Conservation (phyloP, 2,888 invertebrate species). For the Cerastis leucographa region DNA sequence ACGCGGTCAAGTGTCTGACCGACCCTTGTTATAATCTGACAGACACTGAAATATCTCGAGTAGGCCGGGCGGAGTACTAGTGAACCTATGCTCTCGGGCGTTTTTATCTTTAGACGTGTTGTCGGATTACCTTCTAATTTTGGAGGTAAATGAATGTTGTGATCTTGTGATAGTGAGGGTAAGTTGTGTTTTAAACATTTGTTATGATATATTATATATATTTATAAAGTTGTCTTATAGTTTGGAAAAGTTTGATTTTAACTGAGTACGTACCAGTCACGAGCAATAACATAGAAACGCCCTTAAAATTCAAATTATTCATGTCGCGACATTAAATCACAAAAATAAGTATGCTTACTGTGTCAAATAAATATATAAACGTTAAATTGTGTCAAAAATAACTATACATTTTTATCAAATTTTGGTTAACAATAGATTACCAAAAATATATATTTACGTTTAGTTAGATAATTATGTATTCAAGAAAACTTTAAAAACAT, state of each 20-base stretch:
- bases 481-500: no score
- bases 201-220: not conserved
- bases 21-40: constrained; percentile 74
- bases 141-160: constrained; percentile 1
- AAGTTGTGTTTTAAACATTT: not conserved
- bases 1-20: constrained; percentile 73
- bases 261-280: no score
- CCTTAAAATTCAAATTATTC: no score
- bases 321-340: no score
- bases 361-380: no score
- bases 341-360: no score
- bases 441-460: no score
- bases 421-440: no score
- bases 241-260: not conserved
- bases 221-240: not conserved
- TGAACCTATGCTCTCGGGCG: constrained; percentile 36
- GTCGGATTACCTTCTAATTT: constrained; percentile 37
- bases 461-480: no score
- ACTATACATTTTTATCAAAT: no score
- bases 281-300: no score
- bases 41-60: constrained; percentile 72
- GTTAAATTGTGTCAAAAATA: no score
- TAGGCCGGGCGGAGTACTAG: constrained; percentile 53
- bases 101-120: constrained; percentile 42
- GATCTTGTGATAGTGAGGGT: not conserved